A percentile compares a stretch with the other conserved stretches of the same genome.
phyloP scores from a whole-genome alignment of 2,888 invertebrate species.

The Sclerodermus sp. region DNA sequence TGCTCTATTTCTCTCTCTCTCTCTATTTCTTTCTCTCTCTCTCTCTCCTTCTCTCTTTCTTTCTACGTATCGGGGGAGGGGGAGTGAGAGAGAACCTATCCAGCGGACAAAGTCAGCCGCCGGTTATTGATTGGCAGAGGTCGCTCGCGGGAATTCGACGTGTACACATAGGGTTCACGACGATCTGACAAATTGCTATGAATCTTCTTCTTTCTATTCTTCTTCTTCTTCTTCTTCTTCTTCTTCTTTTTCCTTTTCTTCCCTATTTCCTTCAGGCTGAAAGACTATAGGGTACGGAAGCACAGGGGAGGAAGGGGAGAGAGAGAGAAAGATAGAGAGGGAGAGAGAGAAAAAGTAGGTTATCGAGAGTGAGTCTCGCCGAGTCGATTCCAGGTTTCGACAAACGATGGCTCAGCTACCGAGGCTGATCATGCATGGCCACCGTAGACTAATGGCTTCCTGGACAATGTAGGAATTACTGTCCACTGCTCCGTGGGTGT shows the following conservation, averaged over 20 bases:
- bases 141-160: slow-evolving; percentile 4
- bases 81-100: slow-evolving; percentile 12
- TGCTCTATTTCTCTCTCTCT: too few species aligned
- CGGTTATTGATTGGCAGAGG: slow-evolving; percentile 45
- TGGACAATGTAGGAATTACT: slow-evolving; percentile 10
- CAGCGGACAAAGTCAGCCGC: slow-evolving; percentile 27
- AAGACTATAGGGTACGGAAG: neutral
- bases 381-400: too few species aligned
- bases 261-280: neutral
- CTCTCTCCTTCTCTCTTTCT: too few species aligned
- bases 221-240: too few species aligned
- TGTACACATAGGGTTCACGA: slow-evolving; percentile 5
- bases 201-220: too few species aligned
- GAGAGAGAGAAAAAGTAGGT: slow-evolving; percentile 17
- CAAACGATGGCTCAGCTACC: too few species aligned
- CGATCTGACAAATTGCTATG: slow-evolving; percentile 8
- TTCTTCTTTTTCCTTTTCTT: neutral
- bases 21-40: too few species aligned
- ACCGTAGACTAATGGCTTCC: slow-evolving; percentile 4
- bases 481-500: too few species aligned
- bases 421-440: neutral
- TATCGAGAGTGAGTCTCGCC: too few species aligned
- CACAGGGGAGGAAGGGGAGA: too few species aligned
- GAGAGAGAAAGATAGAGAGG: slow-evolving; percentile 17
- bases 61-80: neutral